These are phyloP conservation scores for Achroia grisella DNA, from an alignment of 1,140 invertebrate genomes.

Conservation along the genomic window DNA sequence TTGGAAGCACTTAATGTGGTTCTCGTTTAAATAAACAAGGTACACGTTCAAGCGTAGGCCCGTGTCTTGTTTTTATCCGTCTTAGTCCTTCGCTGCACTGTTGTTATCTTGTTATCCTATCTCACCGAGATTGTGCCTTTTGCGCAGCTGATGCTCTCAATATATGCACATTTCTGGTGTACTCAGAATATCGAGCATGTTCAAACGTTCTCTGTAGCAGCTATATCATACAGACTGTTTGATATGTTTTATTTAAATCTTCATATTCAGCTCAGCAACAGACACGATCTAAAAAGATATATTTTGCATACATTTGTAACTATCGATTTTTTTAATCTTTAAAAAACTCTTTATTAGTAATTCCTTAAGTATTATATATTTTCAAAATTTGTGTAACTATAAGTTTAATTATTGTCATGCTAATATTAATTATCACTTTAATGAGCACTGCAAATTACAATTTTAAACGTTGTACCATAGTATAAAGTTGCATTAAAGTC, in stretches of 20 bases:
- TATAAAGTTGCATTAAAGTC: slow-evolving; percentile 53
- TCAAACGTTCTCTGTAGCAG: background rate
- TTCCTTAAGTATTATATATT: too few species aligned
- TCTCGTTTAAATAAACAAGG: slow-evolving; percentile 67
- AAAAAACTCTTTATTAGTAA: slow-evolving; percentile 25
- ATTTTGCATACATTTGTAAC: too few species aligned
- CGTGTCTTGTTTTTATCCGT: slow-evolving; percentile 64
- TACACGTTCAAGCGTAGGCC: slow-evolving; percentile 54
- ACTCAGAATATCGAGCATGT: slow-evolving; percentile 14
- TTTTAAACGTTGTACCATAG: slow-evolving; percentile 29
- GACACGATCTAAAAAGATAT: too few species aligned
- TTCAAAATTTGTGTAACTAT: too few species aligned
- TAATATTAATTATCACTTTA: slow-evolving; percentile 14
- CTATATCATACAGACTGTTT: too few species aligned
- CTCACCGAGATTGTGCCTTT: slow-evolving; percentile 64
- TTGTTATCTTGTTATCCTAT: slow-evolving; percentile 73
- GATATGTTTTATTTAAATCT: slow-evolving; percentile 2
- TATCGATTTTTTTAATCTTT: slow-evolving; percentile 1
- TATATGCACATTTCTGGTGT: slow-evolving; percentile 49
- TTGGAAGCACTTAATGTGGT: slow-evolving; percentile 46
- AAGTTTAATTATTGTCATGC: too few species aligned
- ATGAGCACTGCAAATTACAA: slow-evolving; percentile 39
- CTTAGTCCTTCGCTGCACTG: slow-evolving; percentile 53
- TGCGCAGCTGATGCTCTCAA: slow-evolving; percentile 52
- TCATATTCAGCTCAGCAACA: background rate